phyloP scores from a whole-genome alignment of 2,888 invertebrate species.

The Cyclophora albipunctata region DNA sequence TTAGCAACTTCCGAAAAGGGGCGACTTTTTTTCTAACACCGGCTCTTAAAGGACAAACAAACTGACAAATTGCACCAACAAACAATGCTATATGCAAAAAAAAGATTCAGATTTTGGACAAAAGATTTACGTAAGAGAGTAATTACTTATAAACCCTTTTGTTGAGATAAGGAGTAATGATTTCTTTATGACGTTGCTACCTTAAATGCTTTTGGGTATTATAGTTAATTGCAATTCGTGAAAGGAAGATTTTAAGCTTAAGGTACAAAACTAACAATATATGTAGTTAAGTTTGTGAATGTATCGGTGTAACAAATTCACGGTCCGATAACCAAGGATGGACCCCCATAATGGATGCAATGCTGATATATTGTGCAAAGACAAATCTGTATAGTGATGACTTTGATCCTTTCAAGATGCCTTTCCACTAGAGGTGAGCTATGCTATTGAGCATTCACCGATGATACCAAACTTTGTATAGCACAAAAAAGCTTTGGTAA shows the following conservation, averaged over 20 bases:
- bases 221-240: slow-evolving; percentile 25
- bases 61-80: slow-evolving; percentile 67
- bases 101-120: slow-evolving; percentile 33
- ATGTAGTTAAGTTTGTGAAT: slow-evolving; percentile 15
- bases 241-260: slow-evolving; percentile 14
- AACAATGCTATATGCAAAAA: slow-evolving; percentile 47
- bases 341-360: slow-evolving; percentile 18
- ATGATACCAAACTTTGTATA: too few relatives aligned
- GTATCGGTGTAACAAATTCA: slow-evolving; percentile 5
- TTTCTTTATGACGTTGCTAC: slow-evolving; percentile 24
- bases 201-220: slow-evolving; percentile 28
- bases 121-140: slow-evolving; percentile 41
- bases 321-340: slow-evolving; percentile 4
- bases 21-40: slow-evolving; percentile 55
- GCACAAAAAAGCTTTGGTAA: too few relatives aligned
- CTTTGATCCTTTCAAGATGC: slow-evolving; percentile 9
- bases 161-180: slow-evolving; percentile 21
- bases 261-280: slow-evolving; percentile 25
- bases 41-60: slow-evolving; percentile 61
- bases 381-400: slow-evolving; percentile 10
- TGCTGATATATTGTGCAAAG: slow-evolving; percentile 10
- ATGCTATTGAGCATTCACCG: too few relatives aligned
- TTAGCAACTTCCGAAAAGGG: slow-evolving; percentile 68
- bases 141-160: slow-evolving; percentile 41
- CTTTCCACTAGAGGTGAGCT: too few relatives aligned